Base-by-base conservation (phyloP, 2,113 vertebrate genomes). In the Seriola aureovittata region DNA sequence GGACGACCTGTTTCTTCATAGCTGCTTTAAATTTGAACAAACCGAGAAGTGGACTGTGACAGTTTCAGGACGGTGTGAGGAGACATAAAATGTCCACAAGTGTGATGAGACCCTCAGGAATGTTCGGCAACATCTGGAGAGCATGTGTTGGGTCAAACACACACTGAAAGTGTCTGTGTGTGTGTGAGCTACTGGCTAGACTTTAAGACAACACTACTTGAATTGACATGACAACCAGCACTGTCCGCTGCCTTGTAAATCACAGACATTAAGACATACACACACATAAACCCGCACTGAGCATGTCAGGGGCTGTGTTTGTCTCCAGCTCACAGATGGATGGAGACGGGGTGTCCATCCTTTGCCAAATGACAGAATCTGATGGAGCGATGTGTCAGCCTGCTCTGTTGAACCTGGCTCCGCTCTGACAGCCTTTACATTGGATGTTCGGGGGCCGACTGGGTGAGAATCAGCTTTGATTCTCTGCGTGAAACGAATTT, bases 61-160 rank as follows among this genome's bases (percentile, higher is more conserved):
- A 68, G 59, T 75, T 75, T 82, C 83, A 59, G 86, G 78, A 71
- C 10, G 14, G 71, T 82, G 87, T 23, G 77, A 91, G 71, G 78
- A 85, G 83, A 63, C 86, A 81, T 38, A 78, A 74, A 85, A 62
- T 81, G 85, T 89, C 89, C 75, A 64, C 36, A 19, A 83, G 82
- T 74, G 81, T 74, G 92, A 93, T 90, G 91, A 90, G 89, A 88
- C 87, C 82, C 72, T 78, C 71, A 84, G 91, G 92, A 93, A 93
- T 93, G 92, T 82, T 80, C 55, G 5, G 32, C 70, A 54, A 87
- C 92, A 93, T 93, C 87, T 93, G 92, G 92, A 84, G 75, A 64
- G 74, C 92, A 92, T 90, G 87, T 93, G 92, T 89, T 2, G 75
- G 80, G 74, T 85, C 90, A 62, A 66, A 66, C 73, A 44, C 71